Evolutionary conservation across 2,113 vertebrate genomes (phyloP).

Genomic region (Hippocampus comes): DNA sequence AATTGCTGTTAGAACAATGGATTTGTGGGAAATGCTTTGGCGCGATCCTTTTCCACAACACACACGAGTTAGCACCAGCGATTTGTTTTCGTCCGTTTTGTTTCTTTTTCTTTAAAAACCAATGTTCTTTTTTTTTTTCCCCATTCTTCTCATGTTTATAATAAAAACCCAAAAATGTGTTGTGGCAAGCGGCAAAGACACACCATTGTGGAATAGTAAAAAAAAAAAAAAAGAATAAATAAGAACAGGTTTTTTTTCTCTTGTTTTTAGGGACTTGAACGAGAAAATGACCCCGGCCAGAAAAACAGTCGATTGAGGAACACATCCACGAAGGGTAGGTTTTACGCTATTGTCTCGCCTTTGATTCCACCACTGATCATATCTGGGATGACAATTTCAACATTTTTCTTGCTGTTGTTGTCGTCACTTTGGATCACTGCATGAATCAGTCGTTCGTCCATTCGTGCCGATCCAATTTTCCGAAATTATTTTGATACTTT

Average conservation of each 20-base stretch:
- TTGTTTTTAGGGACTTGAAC: constrained; percentile 40
- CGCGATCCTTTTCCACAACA: constrained; percentile 23
- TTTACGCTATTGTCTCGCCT: constrained; percentile 6
- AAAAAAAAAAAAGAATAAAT: no score
- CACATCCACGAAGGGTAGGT: constrained; percentile 52
- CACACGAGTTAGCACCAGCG: constrained; percentile 16
- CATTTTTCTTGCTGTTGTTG: background rate
- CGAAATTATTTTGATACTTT: constrained; percentile 58
- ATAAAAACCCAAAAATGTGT: background rate
- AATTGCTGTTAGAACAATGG: constrained; percentile 27
- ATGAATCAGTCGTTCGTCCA: background rate
- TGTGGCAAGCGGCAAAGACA: background rate
- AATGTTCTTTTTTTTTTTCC: background rate
- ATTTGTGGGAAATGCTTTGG: constrained; percentile 29
- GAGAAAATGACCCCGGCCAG: constrained; percentile 13
- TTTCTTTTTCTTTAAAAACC: background rate
- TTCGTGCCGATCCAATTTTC: background rate
- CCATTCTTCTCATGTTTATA: background rate
- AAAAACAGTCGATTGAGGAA: constrained; percentile 8
- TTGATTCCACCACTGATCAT: constrained; percentile 34
- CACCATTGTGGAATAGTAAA: constrained; percentile 1
- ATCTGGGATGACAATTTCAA: constrained; percentile 11
- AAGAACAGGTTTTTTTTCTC: constrained; percentile 35
- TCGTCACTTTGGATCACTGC: background rate
- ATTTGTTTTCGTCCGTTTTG: constrained; percentile 7